Evolutionary conservation across 2,888 invertebrate species (phyloP), one percentile per base, ranked within the genome.

Genomic region (Caenorhabditis zanzibari): DNA sequence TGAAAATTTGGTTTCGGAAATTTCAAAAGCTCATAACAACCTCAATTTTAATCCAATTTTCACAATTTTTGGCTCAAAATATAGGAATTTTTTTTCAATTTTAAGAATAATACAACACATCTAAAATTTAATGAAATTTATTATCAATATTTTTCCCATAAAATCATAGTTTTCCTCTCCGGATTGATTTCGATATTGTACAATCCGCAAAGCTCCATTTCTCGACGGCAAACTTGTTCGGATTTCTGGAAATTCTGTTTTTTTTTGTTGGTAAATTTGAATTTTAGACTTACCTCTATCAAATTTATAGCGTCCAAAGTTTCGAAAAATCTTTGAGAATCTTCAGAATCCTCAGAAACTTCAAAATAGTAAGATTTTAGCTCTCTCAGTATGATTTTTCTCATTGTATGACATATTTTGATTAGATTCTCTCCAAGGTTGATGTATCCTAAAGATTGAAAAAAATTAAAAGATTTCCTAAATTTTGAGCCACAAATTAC

Each of bases 371-470:
- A 54, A 2, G 54, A 54, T 9, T 54, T 54, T 3, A 54, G 22
- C 26, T 54, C 54, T 54, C 54, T 24, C 4, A 54, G 19, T 12
- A 54, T 54, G 24, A 54, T 54, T 54, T 54, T 54, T 14, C 54
- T 10, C 54, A 54, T 54, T 24, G 54, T 1, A 14, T 54, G 54
- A 54, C 54, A 54, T 3, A 22, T 24, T 26, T 54, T 22, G 14
- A 22, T 2, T 3, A 54, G 54, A 14, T 14, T 26, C 5, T 54
- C 54, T 9, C 6, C 7, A 4, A 54, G 3, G 19, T 54, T 54
- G 4, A 14, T 26, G 54, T 54, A 54, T 7, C 54, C 54, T 54
- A 26, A 26, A 54, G 5, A 22, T n/a, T n/a, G n/a, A 32, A 32
- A 32, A 32, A 32, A 32, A 32, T 32, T 32, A 32, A n/a, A 7